These are phyloP conservation scores for Parelbella ahira DNA, from an alignment of 2,888 invertebrate genomes.

Conservation along the genomic window DNA sequence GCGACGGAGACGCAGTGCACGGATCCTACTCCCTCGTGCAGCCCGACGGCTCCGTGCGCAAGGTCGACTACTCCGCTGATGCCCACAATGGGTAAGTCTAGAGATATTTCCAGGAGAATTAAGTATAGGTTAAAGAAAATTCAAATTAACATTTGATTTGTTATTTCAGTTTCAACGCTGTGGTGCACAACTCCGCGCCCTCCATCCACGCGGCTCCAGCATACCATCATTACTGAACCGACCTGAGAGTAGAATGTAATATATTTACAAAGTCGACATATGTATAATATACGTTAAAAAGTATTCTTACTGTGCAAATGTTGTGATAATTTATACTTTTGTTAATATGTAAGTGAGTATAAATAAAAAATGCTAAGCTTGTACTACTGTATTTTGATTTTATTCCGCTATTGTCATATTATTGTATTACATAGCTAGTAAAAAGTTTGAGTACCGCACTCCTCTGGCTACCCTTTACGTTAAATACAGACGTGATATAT, in stretches of 20 bases:
- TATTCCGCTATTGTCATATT: no score
- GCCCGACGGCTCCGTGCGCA: constrained; percentile 82
- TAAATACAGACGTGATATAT: no score
- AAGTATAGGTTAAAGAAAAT: no score
- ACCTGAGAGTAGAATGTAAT: background rate
- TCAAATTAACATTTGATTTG: constrained; percentile 5
- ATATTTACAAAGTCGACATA: constrained; percentile 3
- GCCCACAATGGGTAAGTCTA: constrained; percentile 78
- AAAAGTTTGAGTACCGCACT: no score
- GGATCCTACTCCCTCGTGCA: constrained; percentile 84
- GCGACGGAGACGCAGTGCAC: constrained; percentile 83
- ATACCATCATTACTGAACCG: constrained; percentile 38
- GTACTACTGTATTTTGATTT: no score
- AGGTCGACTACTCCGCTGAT: constrained; percentile 83
- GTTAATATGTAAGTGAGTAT: constrained; percentile 33
- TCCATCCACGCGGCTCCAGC: constrained; percentile 53
- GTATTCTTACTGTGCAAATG: constrained; percentile 6
- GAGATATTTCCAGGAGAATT: no score
- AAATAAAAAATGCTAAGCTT: constrained; percentile 17
- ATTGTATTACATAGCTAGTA: no score
- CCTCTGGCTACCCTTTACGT: no score
- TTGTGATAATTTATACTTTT: constrained; percentile 20
- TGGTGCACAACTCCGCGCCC: constrained; percentile 67
- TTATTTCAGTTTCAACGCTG: constrained; percentile 67
- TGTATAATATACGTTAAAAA: no score